Base-by-base conservation (phyloP, 2,888 invertebrate genomes). In the Drosophila quasianomalipes region DNA sequence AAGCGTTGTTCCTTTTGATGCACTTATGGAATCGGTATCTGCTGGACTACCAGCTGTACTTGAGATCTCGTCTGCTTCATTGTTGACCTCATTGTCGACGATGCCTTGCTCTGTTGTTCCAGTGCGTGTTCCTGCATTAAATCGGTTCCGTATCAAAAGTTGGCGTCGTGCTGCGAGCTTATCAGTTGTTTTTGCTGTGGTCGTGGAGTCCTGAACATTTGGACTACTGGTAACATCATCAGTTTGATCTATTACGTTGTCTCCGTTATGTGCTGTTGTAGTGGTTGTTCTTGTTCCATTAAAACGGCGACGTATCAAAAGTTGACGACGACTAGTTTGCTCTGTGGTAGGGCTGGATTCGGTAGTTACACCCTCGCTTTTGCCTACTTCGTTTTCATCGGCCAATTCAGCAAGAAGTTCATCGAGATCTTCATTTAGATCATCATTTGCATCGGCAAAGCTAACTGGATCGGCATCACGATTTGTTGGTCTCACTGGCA, bases 391-490 rank as follows among this genome's bases (percentile, higher is more conserved):
- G 55, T 69, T 69, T 39, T 75, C 65, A 49, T 81, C 63, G 22
- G 47, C 74, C 16, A 79, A 57, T 19, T 72, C 66, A 3, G 79
- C 82, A n/a, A 74, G 51, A 16, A 82, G 59, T 12, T 78, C 80
- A 26, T 59, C 57, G 3, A 9, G 10, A 1, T 63, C 60, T 0
- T 69, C 64, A 10, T 69, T 39, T 10, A 49, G 30, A 9, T 58
- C 61, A 22, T 37, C 52, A 39, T 9, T 47, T 31, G 52, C 9
- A 37, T 22, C 4, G 28, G 16, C 26, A 9, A 30, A 4, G 12
- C 7, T 65, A 14, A 30, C n/a, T n/a, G 26, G 22, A 52, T 33
- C 41, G 1, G 19, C 9, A 28, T 10, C 47, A 31, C n/a, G 52
- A 30, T 51, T 67, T 51, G 62, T 44, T 12, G 70, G 31, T 1